These are phyloP conservation scores for Porites rus DNA, from an alignment of 92 coral and sea anemone species.

Conservation along the genomic window DNA sequence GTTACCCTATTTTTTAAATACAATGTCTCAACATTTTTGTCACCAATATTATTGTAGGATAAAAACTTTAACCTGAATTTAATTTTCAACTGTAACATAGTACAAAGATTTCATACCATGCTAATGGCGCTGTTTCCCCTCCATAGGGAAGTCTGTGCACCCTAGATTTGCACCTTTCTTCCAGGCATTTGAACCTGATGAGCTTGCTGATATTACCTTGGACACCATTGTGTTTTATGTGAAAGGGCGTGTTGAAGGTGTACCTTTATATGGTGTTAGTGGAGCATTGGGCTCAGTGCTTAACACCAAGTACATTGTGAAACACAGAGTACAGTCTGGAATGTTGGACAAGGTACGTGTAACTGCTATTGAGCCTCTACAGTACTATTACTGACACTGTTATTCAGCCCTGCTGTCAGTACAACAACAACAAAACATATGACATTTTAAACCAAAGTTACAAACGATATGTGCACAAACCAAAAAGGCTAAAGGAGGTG, in stretches of 20 bases:
- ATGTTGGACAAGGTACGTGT: conserved; percentile 78
- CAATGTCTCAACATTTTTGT: too few species aligned
- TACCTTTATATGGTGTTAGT: conserved; percentile 93
- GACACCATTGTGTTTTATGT: conserved; percentile 92
- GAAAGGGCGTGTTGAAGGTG: conserved; percentile 92
- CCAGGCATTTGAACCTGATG: conserved; percentile 83
- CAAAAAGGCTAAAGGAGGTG: too few species aligned
- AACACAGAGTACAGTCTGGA: conserved; percentile 86
- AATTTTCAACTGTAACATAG: not conserved
- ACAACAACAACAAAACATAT: too few species aligned
- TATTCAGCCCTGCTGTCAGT: too few species aligned
- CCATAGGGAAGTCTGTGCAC: conserved; percentile 72
- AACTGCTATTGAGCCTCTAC: not conserved
- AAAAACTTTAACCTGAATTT: too few species aligned
- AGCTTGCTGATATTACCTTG: conserved; percentile 88
- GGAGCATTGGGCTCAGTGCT: conserved; percentile 95
- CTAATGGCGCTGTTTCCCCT: not conserved
- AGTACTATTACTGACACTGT: too few species aligned
- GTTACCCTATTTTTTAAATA: too few species aligned
- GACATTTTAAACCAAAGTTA: too few species aligned
- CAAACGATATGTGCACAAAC: too few species aligned
- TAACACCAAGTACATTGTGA: conserved; percentile 87
- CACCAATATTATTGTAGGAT: too few species aligned
- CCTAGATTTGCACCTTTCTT: conserved; percentile 90
- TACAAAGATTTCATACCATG: not conserved